These are phyloP conservation scores for Proteles cristata DNA, from an alignment of 2,113 vertebrate genomes.

Conservation along the genomic window DNA sequence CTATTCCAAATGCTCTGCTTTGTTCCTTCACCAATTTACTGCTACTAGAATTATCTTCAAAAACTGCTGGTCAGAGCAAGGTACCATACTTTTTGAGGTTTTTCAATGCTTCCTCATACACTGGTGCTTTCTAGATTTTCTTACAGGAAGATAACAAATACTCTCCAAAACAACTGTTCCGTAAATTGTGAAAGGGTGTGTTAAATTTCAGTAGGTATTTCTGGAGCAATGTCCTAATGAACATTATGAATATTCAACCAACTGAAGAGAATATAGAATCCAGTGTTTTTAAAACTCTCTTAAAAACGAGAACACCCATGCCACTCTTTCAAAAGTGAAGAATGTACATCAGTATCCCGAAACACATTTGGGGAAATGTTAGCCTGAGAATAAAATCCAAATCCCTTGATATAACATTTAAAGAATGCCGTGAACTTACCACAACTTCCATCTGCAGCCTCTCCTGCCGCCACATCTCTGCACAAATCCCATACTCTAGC, in stretches of 20 bases:
- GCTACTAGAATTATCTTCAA: neutral
- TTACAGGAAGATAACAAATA: neutral
- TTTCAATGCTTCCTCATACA: neutral
- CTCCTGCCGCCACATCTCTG: neutral
- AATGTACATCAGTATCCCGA: neutral
- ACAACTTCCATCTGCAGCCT: neutral
- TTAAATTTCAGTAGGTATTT: neutral
- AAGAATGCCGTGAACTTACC: constrained; percentile 1
- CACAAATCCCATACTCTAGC: neutral
- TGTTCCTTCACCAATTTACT: neutral
- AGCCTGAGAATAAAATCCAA: neutral
- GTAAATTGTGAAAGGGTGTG: neutral
- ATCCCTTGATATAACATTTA: neutral
- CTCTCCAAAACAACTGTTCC: neutral
- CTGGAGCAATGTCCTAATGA: neutral
- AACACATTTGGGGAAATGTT: constrained; percentile 7
- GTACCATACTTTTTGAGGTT: neutral
- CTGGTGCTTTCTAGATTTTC: neutral
- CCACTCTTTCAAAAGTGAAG: neutral
- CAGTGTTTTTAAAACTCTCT: neutral
- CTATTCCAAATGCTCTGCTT: neutral
- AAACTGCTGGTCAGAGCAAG: neutral
- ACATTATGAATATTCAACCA: neutral
- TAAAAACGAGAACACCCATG: neutral
- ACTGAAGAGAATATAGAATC: neutral